These are phyloP conservation scores for Drosophila repleta DNA, from an alignment of 1,140 invertebrate species.

Conservation along the genomic window DNA sequence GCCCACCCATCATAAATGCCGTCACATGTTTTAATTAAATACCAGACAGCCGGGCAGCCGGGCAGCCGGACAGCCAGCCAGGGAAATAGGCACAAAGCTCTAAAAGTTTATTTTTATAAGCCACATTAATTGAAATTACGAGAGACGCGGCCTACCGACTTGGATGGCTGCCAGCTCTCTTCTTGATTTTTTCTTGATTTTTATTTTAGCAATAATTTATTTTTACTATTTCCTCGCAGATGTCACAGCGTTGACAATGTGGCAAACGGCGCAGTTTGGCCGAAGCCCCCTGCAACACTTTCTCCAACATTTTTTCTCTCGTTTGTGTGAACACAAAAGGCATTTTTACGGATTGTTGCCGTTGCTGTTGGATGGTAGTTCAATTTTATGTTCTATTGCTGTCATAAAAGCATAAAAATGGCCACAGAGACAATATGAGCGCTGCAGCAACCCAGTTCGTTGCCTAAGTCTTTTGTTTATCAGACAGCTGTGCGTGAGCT, in stretches of 20 bases:
- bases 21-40: slow-evolving; percentile 75
- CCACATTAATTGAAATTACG: slow-evolving; percentile 73
- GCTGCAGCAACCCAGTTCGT: slow-evolving; percentile 52
- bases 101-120: slow-evolving; percentile 59
- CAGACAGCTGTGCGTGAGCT: slow-evolving; percentile 28
- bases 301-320: slow-evolving; percentile 26
- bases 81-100: slow-evolving; percentile 49
- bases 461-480: slow-evolving; percentile 72
- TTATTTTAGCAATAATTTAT: slow-evolving; percentile 65
- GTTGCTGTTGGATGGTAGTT: slow-evolving; percentile 30
- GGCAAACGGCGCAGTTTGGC: slow-evolving; percentile 6
- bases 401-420: slow-evolving; percentile 55
- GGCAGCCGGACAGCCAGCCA: background rate
- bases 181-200: slow-evolving; percentile 11
- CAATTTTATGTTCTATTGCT: slow-evolving; percentile 70
- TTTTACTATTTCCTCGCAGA: slow-evolving; percentile 57
- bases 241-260: slow-evolving; percentile 52
- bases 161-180: slow-evolving; percentile 4
- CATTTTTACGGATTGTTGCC: slow-evolving; percentile 34
- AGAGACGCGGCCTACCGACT: slow-evolving; percentile 30
- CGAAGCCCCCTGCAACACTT: slow-evolving; percentile 46
- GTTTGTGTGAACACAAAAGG: slow-evolving; percentile 39
- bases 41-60: slow-evolving; percentile 38
- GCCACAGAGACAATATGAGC: slow-evolving; percentile 11
- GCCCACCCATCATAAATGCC: slow-evolving; percentile 70